A percentile compares a stretch with the other conserved stretches of the same genome.
Conservation (phyloP, 2,797 vertebrate species). For the Garrulus glandarius region DNA sequence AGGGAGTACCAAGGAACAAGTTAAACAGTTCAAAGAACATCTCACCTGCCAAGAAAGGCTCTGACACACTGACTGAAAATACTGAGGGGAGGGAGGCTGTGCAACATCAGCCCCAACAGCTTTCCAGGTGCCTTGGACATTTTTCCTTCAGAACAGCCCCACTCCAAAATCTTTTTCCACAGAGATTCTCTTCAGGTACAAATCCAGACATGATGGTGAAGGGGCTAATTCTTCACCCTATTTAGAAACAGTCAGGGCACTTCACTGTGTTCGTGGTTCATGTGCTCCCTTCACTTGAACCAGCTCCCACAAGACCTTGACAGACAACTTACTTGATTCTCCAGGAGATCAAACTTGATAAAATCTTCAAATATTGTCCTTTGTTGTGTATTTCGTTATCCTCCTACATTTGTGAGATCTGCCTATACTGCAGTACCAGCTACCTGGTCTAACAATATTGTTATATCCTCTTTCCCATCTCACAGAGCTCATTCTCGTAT, state of each 20-base stretch:
- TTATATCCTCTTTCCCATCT: neutral
- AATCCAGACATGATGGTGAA: neutral
- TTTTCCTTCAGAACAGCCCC: neutral
- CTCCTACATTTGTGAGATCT: neutral
- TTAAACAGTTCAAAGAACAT: neutral
- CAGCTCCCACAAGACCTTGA: neutral
- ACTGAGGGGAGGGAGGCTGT: neutral
- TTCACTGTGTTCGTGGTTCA: neutral
- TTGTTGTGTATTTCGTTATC: neutral
- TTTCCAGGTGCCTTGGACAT: neutral
- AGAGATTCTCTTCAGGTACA: neutral
- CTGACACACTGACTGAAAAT: neutral
- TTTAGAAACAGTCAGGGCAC: neutral
- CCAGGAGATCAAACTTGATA: neutral
- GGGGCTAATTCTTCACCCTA: neutral
- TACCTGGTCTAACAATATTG: neutral
- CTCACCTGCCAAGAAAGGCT: neutral
- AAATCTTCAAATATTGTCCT: neutral
- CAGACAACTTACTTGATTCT: neutral
- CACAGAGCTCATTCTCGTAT: neutral
- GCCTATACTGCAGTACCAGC: neutral
- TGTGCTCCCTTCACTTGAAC: neutral
- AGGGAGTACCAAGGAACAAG: neutral
- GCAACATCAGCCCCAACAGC: accelerated
- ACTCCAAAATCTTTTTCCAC: neutral